These are phyloP conservation scores for Antheraea pernyi DNA, from an alignment of 1,140 invertebrate genomes.

Conservation along the genomic window DNA sequence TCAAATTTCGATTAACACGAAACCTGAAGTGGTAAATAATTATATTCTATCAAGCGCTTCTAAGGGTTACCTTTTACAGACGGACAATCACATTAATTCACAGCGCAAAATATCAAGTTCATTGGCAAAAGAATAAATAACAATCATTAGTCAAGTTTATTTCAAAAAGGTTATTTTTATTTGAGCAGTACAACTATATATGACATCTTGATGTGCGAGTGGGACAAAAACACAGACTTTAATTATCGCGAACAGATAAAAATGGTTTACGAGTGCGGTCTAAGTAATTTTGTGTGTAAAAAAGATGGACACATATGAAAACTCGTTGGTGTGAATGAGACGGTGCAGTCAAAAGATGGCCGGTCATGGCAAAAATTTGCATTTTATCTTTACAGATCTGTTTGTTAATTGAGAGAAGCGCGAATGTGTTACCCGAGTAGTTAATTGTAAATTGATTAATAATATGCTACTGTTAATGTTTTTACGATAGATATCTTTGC, in stretches of 20 bases:
- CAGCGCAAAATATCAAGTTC: slow-evolving; percentile 44
- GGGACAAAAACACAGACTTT: slow-evolving; percentile 9
- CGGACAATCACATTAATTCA: slow-evolving; percentile 43
- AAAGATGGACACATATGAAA: slow-evolving; percentile 20
- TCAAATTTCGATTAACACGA: slow-evolving; percentile 29
- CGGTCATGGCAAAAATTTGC: slow-evolving; percentile 42
- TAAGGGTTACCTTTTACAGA: slow-evolving; percentile 9
- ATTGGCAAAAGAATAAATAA: slow-evolving; percentile 23
- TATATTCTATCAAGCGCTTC: slow-evolving; percentile 31
- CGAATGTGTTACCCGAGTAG: slow-evolving; percentile 43
- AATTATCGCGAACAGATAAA: neutral
- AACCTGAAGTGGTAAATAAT: slow-evolving; percentile 37
- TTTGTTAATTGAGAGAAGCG: slow-evolving; percentile 54
- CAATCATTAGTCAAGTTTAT: neutral
- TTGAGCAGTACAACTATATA: neutral
- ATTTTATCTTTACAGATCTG: slow-evolving; percentile 59
- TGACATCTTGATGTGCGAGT: slow-evolving; percentile 14
- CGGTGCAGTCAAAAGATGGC: slow-evolving; percentile 33
- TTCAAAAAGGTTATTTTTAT: neutral
- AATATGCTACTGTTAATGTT: slow-evolving; percentile 48
- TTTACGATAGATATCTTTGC: slow-evolving; percentile 42
- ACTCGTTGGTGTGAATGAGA: neutral
- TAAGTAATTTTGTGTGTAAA: slow-evolving; percentile 20
- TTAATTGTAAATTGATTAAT: slow-evolving; percentile 67
- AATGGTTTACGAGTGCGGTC: slow-evolving; percentile 4